These are phyloP conservation scores for Pardalotus punctatus DNA, from an alignment of 2,113 vertebrate species.

Conservation along the genomic window DNA sequence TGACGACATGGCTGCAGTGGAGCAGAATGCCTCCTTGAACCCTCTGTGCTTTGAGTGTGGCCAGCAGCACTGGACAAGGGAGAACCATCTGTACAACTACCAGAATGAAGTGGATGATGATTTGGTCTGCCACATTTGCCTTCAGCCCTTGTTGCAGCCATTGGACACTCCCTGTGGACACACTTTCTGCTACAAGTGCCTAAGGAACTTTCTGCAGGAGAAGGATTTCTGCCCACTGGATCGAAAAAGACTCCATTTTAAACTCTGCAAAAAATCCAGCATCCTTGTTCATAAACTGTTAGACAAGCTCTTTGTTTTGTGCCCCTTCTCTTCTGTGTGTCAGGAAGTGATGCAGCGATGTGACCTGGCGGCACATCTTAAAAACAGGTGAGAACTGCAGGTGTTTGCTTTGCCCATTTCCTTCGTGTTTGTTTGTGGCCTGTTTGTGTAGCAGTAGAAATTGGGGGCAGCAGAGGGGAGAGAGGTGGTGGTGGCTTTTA, in stretches of 20 bases:
- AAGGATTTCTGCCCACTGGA: constrained; percentile 97
- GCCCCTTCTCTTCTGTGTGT: constrained; percentile 86
- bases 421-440: neutral
- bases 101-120: constrained; percentile 96
- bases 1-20: constrained; percentile 80
- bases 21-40: constrained; percentile 83
- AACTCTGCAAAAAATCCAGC: constrained; percentile 93
- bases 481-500: neutral
- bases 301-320: constrained; percentile 92
- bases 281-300: constrained; percentile 97
- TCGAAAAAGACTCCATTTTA: constrained; percentile 90
- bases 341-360: constrained; percentile 93
- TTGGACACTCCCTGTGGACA: constrained; percentile 96
- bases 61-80: constrained; percentile 92
- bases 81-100: constrained; percentile 98
- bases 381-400: constrained; percentile 84
- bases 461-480: accelerated
- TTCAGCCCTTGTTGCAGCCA: constrained; percentile 95
- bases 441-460: neutral
- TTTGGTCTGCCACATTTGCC: constrained; percentile 98
- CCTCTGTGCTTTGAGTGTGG: constrained; percentile 93
- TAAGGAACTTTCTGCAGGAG: constrained; percentile 94
- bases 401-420: neutral
- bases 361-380: constrained; percentile 94
- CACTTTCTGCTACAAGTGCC: constrained; percentile 98